Conservation (phyloP, 2,113 vertebrate genomes). For the Lichenostomus cassidix region DNA sequence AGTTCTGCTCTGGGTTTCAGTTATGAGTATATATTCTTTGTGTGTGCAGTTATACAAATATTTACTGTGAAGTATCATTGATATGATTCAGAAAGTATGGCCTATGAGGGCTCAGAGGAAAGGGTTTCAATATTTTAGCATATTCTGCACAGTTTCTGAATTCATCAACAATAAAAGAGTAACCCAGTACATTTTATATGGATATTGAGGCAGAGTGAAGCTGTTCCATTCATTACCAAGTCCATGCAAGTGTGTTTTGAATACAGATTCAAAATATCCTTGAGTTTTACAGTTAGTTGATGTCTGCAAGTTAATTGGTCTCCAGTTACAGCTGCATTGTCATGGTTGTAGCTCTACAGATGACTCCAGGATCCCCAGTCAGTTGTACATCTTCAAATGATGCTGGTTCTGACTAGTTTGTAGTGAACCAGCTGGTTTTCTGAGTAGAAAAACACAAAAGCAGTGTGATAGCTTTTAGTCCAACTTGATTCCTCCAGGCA, state of each 20-base stretch:
- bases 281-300: not conserved
- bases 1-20: not conserved
- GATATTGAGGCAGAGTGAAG: not conserved
- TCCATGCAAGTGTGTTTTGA: not conserved
- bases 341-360: not conserved
- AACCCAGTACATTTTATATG: not conserved
- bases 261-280: not conserved
- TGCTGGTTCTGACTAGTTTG: not conserved
- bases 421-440: not conserved
- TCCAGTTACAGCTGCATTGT: not conserved
- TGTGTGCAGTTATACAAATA: not conserved
- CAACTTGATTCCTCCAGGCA: not conserved
- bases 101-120: not conserved
- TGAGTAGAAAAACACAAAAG: not conserved
- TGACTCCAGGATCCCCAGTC: not conserved
- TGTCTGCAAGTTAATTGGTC: not conserved
- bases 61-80: not conserved
- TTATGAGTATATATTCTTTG: not conserved
- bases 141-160: not conserved
- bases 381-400: fast-evolving
- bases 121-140: not conserved
- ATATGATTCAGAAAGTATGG: not conserved
- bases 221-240: not conserved
- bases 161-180: not conserved
- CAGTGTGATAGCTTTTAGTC: not conserved